Percentiles rank a stretch among this genome's conserved stretches.
These are phyloP conservation scores for Rhinella marina DNA, from an alignment of 2,797 vertebrate genomes.

Conservation along the genomic window DNA sequence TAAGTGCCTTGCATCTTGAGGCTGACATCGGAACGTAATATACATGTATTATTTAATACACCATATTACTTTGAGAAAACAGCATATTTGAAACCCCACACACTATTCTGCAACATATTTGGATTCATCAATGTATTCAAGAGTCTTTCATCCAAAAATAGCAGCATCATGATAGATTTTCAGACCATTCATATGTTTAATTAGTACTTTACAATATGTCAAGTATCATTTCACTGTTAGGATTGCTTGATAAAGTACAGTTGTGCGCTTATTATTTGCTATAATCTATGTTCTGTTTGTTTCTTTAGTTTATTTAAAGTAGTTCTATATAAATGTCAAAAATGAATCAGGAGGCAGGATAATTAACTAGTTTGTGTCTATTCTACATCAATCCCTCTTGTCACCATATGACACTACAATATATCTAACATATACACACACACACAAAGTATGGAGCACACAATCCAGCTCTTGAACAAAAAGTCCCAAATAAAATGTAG, in stretches of 20 bases:
- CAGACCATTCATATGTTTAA: background rate
- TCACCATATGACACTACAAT: conserved; percentile 39
- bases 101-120: background rate
- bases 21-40: background rate
- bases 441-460: too few species aligned
- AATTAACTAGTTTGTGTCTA: conserved; percentile 23
- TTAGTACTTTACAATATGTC: conserved; percentile 11
- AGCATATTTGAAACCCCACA: background rate
- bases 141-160: background rate
- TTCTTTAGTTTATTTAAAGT: background rate
- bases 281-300: background rate
- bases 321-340: background rate
- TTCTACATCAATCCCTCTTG: conserved; percentile 20
- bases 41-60: background rate
- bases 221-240: conserved; percentile 13
- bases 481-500: too few species aligned
- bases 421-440: conserved; percentile 16
- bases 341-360: conserved; percentile 37
- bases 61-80: background rate
- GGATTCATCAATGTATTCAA: background rate
- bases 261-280: conserved; percentile 1
- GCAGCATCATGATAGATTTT: background rate
- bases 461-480: too few species aligned
- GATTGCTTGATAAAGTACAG: background rate
- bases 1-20: background rate